A percentile compares a stretch with the other conserved stretches of the same genome.
Evolutionary conservation across 2,888 invertebrate genomes (phyloP).

Genomic region (Synanthedon tipuliformis): DNA sequence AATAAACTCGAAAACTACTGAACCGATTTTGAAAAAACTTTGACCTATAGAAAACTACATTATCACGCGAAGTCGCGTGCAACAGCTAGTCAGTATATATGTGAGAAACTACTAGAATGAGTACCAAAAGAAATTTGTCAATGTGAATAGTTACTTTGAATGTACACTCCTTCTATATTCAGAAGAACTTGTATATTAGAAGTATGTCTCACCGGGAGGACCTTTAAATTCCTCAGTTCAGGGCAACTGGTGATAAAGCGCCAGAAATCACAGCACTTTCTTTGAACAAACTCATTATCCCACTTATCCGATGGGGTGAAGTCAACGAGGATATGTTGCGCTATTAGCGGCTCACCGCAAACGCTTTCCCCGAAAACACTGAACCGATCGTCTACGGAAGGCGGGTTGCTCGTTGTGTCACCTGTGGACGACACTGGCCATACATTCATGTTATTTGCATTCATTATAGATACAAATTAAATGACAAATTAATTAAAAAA

Average conservation of each 20-base stretch:
- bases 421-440: neutral
- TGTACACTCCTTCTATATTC: neutral
- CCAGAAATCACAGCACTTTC: conserved; percentile 24
- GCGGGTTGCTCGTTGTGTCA: neutral
- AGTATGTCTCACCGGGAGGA: conserved; percentile 8
- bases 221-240: conserved; percentile 11
- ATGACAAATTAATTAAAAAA: too few relatives aligned
- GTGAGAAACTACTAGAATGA: neutral
- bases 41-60: too few relatives aligned
- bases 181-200: too few relatives aligned
- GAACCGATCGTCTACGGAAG: neutral
- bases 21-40: too few relatives aligned
- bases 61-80: too few relatives aligned
- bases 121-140: neutral
- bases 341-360: conserved; percentile 18
- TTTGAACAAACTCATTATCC: conserved; percentile 15
- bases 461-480: neutral
- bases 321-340: conserved; percentile 24
- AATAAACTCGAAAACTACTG: too few relatives aligned
- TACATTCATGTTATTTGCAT: neutral
- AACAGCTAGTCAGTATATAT: too few relatives aligned
- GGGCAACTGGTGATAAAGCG: conserved; percentile 14
- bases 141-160: neutral
- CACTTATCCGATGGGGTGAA: conserved; percentile 17
- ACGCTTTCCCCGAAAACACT: conserved; percentile 13